Evolutionary conservation across 2,113 vertebrate species (phyloP).

Genomic region (Prionailurus bengalensis): DNA sequence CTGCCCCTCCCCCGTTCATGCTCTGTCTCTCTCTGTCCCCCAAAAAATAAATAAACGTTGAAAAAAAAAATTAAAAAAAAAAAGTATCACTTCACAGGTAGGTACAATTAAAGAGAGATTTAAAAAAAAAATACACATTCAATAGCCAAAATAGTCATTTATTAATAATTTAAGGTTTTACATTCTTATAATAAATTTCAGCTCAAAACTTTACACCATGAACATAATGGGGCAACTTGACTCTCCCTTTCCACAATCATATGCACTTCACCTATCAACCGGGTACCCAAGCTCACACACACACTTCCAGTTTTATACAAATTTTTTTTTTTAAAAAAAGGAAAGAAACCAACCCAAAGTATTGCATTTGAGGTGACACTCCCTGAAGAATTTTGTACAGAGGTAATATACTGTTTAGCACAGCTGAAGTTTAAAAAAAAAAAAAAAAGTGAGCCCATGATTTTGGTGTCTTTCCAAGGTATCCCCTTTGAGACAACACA

Average conservation of each 20-base stretch:
- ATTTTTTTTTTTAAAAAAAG: conserved; percentile 62
- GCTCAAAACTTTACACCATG: conserved; percentile 88
- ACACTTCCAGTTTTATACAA: conserved; percentile 90
- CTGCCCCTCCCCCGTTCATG: too few species aligned
- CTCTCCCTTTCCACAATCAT: conserved; percentile 88
- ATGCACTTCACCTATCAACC: conserved; percentile 85
- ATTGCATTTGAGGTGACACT: conserved; percentile 94
- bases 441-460: conserved; percentile 87
- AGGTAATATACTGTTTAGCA: conserved; percentile 90
- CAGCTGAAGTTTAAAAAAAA: conserved; percentile 82
- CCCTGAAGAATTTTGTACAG: conserved; percentile 95
- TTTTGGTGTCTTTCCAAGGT: conserved; percentile 85
- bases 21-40: too few species aligned
- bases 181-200: conserved; percentile 95
- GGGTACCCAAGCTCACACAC: conserved; percentile 85
- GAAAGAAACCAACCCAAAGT: conserved; percentile 87
- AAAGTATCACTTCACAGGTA: neutral
- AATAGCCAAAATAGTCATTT: conserved; percentile 99
- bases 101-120: neutral
- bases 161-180: conserved; percentile 99
- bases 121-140: conserved; percentile 76
- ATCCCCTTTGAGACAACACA: conserved; percentile 82
- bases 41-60: too few species aligned
- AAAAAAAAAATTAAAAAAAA: too few species aligned
- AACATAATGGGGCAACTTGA: conserved; percentile 82